Percentiles rank a stretch among this genome's conserved stretches.
Evolutionary conservation across 30 jellyfish, hydroid and myxozoan genomes (phyloP).

Genomic region (Cassiopea xamachana): DNA sequence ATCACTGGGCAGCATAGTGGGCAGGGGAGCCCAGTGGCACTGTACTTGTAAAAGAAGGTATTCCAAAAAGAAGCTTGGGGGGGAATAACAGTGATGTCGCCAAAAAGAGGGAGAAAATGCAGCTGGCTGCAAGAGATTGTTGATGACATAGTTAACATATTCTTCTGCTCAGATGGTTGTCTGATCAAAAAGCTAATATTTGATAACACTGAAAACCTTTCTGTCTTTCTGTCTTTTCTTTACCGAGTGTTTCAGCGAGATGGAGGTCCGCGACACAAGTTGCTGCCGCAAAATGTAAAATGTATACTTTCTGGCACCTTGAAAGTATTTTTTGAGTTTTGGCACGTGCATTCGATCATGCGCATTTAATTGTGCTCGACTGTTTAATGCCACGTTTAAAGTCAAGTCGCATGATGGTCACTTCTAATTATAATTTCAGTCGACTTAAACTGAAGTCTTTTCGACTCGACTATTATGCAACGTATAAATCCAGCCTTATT

Average conservation of each 20-base stretch:
- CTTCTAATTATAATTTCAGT: background rate
- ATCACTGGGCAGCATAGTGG: too few relatives aligned
- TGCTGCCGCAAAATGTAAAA: background rate
- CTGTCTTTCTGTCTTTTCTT: background rate
- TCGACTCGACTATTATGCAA: background rate
- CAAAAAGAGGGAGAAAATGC: conserved; percentile 29
- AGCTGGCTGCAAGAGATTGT: conserved; percentile 55
- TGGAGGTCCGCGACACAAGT: background rate
- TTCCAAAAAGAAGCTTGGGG: background rate
- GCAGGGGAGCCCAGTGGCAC: too few relatives aligned
- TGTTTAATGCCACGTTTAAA: background rate
- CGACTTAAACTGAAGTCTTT: background rate
- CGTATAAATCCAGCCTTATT: background rate
- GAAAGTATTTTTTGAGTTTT: background rate
- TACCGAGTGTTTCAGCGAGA: background rate
- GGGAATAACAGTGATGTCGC: conserved; percentile 7
- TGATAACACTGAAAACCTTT: background rate
- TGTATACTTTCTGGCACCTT: background rate
- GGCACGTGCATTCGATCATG: background rate
- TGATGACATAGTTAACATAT: conserved; percentile 39
- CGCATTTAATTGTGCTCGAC: background rate
- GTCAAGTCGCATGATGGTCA: background rate
- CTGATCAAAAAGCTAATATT: conserved; percentile 2
- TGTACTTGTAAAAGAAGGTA: background rate
- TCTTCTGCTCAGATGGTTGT: conserved; percentile 36